Percentiles rank a stretch among this genome's conserved stretches.
These are phyloP conservation scores for Panagrolaimus sp. DNA, from an alignment of 1,140 invertebrate species.

Conservation along the genomic window DNA sequence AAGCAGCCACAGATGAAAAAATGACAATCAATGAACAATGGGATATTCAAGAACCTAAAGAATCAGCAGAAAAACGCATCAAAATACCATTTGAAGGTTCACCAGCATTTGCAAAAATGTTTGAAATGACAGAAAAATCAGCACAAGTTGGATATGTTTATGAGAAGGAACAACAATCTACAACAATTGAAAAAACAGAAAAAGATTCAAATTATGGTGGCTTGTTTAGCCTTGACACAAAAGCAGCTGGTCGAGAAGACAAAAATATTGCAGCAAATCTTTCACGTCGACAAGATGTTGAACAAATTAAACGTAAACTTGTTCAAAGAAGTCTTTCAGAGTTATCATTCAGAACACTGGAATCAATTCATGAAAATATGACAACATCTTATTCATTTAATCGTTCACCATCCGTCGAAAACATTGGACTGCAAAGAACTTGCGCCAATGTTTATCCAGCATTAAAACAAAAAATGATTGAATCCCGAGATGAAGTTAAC, in stretches of 20 bases:
- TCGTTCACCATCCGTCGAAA: background rate
- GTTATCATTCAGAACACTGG: slow-evolving; percentile 20
- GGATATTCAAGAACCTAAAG: slow-evolving; percentile 28
- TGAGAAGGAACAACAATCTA: slow-evolving; percentile 18
- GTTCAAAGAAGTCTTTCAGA: background rate
- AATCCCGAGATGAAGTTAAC: slow-evolving; percentile 21
- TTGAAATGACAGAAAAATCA: slow-evolving; percentile 35
- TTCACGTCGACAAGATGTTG: background rate
- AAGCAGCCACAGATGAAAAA: slow-evolving; percentile 42
- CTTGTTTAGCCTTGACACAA: slow-evolving; percentile 38
- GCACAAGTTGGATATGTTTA: slow-evolving; percentile 37
- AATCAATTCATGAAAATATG: slow-evolving; percentile 30
- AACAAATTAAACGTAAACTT: background rate
- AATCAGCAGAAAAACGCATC: background rate
- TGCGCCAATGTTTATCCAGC: slow-evolving; percentile 17
- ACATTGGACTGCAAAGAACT: slow-evolving; percentile 17
- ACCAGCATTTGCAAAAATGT: slow-evolving; percentile 13
- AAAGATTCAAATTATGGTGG: slow-evolving; percentile 39
- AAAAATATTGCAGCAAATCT: slow-evolving; percentile 33
- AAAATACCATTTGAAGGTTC: slow-evolving; percentile 17
- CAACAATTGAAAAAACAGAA: slow-evolving; percentile 9
- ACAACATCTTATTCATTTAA: slow-evolving; percentile 12
- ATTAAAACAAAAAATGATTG: slow-evolving; percentile 11
- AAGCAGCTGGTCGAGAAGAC: slow-evolving; percentile 29
- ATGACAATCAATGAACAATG: slow-evolving; percentile 29